These are phyloP conservation scores for Creontiades dilutus DNA, from an alignment of 2,888 invertebrate genomes.

Conservation along the genomic window DNA sequence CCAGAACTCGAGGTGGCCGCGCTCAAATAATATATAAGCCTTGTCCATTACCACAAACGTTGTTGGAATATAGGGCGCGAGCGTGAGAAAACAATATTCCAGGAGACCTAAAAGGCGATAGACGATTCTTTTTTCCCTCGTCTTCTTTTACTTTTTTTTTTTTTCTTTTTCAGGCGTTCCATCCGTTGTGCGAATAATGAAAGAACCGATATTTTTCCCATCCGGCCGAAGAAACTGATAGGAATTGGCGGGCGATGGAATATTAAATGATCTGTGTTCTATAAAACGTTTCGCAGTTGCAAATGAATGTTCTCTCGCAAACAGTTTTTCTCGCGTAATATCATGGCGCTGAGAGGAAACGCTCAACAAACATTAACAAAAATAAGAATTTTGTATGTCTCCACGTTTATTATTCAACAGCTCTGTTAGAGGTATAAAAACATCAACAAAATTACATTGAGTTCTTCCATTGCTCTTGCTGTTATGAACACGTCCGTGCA, in stretches of 20 bases:
- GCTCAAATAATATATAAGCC: constrained; percentile 26
- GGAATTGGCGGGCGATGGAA: neutral
- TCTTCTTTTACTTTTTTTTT: neutral
- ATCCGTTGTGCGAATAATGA: constrained; percentile 12
- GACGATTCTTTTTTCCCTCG: neutral
- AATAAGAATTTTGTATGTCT: neutral
- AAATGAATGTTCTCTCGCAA: neutral
- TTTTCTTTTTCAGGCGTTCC: neutral
- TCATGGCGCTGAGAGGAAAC: neutral
- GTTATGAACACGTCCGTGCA: no score
- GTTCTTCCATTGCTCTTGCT: no score
- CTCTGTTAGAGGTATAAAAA: neutral
- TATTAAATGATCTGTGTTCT: neutral
- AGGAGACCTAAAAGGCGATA: neutral
- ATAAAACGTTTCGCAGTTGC: neutral
- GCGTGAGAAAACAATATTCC: constrained; percentile 1
- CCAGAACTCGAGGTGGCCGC: neutral
- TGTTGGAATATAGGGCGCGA: neutral
- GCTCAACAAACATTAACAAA: neutral
- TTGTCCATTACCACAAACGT: constrained; percentile 23
- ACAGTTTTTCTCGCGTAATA: neutral
- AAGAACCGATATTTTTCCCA: neutral
- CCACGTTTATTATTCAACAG: neutral
- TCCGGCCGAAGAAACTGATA: neutral
- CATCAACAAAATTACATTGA: neutral